Base-by-base conservation (phyloP, 2,113 vertebrate species). In the Calidris pugnax region DNA sequence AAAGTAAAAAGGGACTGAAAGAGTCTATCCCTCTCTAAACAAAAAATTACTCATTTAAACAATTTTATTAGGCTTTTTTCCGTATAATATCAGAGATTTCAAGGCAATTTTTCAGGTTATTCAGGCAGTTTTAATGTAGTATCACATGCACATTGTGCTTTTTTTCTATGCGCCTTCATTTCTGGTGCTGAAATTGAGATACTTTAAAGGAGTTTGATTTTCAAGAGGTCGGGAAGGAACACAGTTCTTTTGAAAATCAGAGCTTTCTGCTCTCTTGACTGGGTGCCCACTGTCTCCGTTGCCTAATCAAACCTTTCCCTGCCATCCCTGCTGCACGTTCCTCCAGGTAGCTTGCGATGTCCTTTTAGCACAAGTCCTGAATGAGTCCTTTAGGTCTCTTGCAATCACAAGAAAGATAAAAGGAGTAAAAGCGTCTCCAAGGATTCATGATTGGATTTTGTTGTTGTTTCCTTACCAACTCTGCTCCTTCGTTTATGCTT, bases 381-480 rank as follows among this genome's bases (percentile, higher is more conserved):
- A 37, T 24, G 71, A 79, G n/a, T 63, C 32, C 41, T 93, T 62
- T 55, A 59, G 69, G 32, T 91, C 39, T 55, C 69, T 85, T 87
- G 77, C 66, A 89, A 66, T 95, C 63, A 43, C 14, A 13, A 23
- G 78, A 79, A 69, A 57, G n/a, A 39, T 2, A 5, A 53, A 43
- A 76, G 73, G 53, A 88, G 45, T 77, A 24, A 77, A 43, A 86
- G 32, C 59, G 47, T 56, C 75, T 77, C 55, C 77, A 14, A 79
- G 71, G 50, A 45, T 71, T 76, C 59, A 2, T 50, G 87, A 90
- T 68, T 87, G 89, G 89, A 87, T 50, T 39, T 85, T 37, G 59
- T 72, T 89, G 83, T 89, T 67, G 47, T 94, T 94, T 94, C 50
- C 63, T 91, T 39, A 73, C 78, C 64, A 74, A 12, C 79, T 91